phyloP scores from a whole-genome alignment of 2,797 vertebrate genomes.

The Melopsittacus undulatus region DNA sequence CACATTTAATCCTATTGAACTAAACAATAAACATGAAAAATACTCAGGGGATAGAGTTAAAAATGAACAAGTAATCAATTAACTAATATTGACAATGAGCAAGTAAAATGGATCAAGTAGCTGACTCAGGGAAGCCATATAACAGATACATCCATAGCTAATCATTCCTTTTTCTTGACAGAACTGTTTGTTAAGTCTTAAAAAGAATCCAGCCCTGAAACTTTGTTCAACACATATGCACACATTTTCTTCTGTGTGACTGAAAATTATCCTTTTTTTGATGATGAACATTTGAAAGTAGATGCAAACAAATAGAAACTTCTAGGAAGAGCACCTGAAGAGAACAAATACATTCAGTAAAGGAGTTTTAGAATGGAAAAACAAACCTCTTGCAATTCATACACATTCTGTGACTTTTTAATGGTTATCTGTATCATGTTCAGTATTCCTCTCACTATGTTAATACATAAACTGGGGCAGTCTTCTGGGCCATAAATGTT shows the following conservation, averaged over 20 bases:
- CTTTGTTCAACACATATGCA: not conserved
- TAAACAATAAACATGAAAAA: not conserved
- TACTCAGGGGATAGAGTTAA: not conserved
- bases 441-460: conserved; percentile 80
- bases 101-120: not conserved
- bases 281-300: not conserved
- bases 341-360: not conserved
- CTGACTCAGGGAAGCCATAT: not conserved
- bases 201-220: not conserved
- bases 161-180: not conserved
- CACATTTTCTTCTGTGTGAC: not conserved
- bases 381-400: conserved; percentile 70
- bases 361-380: not conserved
- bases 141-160: not conserved
- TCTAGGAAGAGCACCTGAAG: not conserved
- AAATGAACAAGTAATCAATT: not conserved
- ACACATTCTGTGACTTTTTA: conserved; percentile 83
- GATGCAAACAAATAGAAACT: not conserved
- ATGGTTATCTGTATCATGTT: conserved; percentile 78
- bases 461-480: conserved; percentile 73
- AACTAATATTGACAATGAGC: not conserved
- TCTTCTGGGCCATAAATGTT: conserved; percentile 78
- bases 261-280: not conserved
- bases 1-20: not conserved
- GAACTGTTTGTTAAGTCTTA: not conserved